Conservation (phyloP, 2,797 vertebrate species). For the Valencia hispanica region DNA sequence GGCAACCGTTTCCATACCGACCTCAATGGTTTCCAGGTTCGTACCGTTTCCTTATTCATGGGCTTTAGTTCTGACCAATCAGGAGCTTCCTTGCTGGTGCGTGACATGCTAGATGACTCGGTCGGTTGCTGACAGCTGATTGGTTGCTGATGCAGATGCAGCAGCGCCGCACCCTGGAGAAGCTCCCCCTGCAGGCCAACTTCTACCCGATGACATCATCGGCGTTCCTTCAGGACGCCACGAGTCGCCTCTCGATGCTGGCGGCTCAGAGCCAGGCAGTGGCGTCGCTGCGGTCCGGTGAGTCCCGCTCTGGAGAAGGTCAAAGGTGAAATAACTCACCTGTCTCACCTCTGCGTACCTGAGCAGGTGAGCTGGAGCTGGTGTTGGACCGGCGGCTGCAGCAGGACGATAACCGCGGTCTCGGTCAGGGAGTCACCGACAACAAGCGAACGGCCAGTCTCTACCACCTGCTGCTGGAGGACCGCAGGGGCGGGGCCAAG, state of each 20-base stretch:
- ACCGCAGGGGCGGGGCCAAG: slow-evolving; percentile 59
- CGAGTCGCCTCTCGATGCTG: slow-evolving; percentile 83
- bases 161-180: slow-evolving; percentile 84
- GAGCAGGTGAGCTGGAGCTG: slow-evolving; percentile 90
- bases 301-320: background rate
- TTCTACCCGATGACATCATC: slow-evolving; percentile 92
- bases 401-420: slow-evolving; percentile 95
- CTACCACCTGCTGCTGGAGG: slow-evolving; percentile 89
- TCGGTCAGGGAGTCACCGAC: slow-evolving; percentile 92
- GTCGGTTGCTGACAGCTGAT: background rate
- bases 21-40: slow-evolving; percentile 93
- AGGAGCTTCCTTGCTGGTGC: background rate
- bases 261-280: slow-evolving; percentile 89
- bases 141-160: slow-evolving; percentile 84
- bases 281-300: slow-evolving; percentile 77
- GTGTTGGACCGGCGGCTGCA: slow-evolving; percentile 93
- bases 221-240: slow-evolving; percentile 86
- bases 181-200: slow-evolving; percentile 93
- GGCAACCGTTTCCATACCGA: slow-evolving; percentile 88
- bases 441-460: slow-evolving; percentile 91
- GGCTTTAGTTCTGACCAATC: background rate
- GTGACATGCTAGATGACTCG: too few relatives aligned
- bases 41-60: background rate
- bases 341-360: slow-evolving; percentile 15
- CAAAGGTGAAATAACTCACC: too few relatives aligned